Base-by-base conservation (phyloP, 2,113 vertebrate genomes). In the Siniperca chuatsi region DNA sequence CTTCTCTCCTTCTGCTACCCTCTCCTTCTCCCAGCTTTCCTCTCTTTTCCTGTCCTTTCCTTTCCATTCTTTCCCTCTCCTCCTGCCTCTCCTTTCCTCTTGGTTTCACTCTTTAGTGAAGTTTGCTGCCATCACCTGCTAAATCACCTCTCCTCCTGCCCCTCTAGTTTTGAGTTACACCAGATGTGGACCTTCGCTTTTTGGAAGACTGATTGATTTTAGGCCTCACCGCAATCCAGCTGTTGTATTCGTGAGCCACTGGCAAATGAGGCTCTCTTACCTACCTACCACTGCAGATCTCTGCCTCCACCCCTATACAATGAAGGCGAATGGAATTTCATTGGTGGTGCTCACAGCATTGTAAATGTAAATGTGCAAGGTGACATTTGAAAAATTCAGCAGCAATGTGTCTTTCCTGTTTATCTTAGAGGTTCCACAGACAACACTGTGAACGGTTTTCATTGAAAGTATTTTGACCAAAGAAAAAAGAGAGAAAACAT, bases 131-230 rank as follows among this genome's bases (percentile, higher is more conserved):
- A 96, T 97, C 96, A 98, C 97, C 97, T 97, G 96, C 95, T 96
- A 96, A 96, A 97, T 95, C 84, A 93, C 61, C 94, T n/a, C 90
- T 75, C 88, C 93, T 91, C 90, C 54, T 89, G 93, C 92, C 85
- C 62, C 48, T 77, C 35, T 50, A 50, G 85, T 80, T 86, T 94
- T 96, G 96, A 98, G 94, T 96, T 96, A 94, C 96, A 96, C 97
- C 97, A 98, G 97, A 98, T 99, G 97, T 97, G 95, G 82, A 85
- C 89, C 89, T 95, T 96, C 89, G 93, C 95, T 93, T 95, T 95
- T 95, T 93, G 92, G 94, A 96, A 89, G 92, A 95, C 96, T 97
- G 97, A 98, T 98, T 97, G 96, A 96, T 97, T 95, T 97, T 96
- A 86, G 89, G 94, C 89, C 93, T 90, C 94, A 85, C 95, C 87